These are phyloP conservation scores for Lycaena phlaeas DNA, from an alignment of 2,888 invertebrate species.

Conservation along the genomic window DNA sequence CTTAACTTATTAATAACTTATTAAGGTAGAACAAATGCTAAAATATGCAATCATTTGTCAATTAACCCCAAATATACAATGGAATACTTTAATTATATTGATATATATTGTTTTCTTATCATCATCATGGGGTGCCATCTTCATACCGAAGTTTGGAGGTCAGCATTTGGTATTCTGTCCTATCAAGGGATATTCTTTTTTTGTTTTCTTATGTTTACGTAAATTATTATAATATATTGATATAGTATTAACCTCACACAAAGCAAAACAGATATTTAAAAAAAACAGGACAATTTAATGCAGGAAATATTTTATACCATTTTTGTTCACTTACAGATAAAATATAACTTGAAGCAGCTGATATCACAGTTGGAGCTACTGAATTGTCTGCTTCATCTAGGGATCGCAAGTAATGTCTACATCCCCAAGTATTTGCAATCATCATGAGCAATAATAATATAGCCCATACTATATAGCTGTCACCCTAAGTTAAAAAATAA, in stretches of 20 bases:
- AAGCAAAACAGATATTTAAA: neutral
- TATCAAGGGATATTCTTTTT: no score
- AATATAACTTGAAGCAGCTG: constrained; percentile 76
- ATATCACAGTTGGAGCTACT: constrained; percentile 75
- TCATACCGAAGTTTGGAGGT: no score
- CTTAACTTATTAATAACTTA: no score
- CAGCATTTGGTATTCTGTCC: no score
- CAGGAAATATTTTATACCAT: neutral
- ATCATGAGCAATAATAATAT: constrained; percentile 64
- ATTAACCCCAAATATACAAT: no score
- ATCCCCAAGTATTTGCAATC: constrained; percentile 72
- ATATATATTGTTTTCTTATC: no score
- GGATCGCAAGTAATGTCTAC: constrained; percentile 75
- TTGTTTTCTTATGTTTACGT: no score
- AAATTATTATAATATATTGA: no score
- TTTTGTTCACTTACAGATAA: constrained; percentile 68
- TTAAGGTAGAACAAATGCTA: no score
- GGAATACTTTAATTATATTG: neutral
- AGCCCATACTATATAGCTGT: constrained; percentile 46
- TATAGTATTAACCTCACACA: no score
- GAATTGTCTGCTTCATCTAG: constrained; percentile 74
- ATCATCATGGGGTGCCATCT: no score
- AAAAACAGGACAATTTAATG: neutral
- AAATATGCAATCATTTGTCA: no score
- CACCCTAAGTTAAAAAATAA: constrained; percentile 32